phyloP scores from a whole-genome alignment of 2,113 vertebrate genomes.

The Boulengeromyrus knoepffleri region DNA sequence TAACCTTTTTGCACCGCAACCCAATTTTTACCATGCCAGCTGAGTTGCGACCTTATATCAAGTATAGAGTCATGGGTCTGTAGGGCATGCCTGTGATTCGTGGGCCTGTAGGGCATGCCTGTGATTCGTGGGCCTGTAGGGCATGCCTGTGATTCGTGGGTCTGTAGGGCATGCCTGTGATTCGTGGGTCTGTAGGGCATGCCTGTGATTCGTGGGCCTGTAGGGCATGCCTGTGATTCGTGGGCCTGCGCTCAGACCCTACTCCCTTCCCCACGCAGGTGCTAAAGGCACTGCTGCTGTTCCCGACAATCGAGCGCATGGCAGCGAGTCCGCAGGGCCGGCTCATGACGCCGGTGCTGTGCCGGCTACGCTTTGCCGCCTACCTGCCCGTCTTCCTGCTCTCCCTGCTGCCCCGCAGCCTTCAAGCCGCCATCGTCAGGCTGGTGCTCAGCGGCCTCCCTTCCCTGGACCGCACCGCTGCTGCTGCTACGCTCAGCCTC shows the following conservation, averaged over 20 bases:
- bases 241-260: background rate
- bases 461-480: constrained; percentile 44
- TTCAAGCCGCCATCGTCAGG: constrained; percentile 63
- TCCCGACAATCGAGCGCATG: constrained; percentile 92
- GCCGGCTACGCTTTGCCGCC: constrained; percentile 72
- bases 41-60: no score
- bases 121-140: no score
- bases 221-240: background rate
- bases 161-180: no score
- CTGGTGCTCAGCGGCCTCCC: constrained; percentile 49
- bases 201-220: background rate
- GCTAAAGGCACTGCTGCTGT: constrained; percentile 77
- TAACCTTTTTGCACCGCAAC: no score
- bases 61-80: no score
- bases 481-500: constrained; percentile 56
- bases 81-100: background rate
- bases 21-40: no score
- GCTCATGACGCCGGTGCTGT: constrained; percentile 77
- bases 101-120: no score
- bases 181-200: background rate
- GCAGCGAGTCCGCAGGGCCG: constrained; percentile 76
- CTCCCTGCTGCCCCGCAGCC: constrained; percentile 69
- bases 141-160: no score
- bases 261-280: constrained; percentile 55
- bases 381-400: constrained; percentile 76